Conservation (phyloP, 2,113 vertebrate genomes). For the Danio rerio region DNA sequence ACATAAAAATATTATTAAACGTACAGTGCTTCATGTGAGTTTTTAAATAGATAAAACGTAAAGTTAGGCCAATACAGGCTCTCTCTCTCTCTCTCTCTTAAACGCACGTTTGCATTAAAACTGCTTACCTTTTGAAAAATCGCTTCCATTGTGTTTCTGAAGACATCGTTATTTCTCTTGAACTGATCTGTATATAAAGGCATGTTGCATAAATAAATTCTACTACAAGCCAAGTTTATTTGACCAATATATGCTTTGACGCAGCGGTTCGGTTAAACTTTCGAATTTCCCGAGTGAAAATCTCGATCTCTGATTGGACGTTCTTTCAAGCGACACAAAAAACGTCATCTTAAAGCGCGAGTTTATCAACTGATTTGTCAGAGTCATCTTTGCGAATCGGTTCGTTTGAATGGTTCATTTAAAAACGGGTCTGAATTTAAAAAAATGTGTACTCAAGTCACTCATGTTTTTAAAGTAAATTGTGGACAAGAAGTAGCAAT, state of each 20-base stretch:
- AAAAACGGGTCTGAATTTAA: background rate
- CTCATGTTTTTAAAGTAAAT: too few species aligned
- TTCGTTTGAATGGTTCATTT: background rate
- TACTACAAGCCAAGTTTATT: background rate
- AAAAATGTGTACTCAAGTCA: too few species aligned
- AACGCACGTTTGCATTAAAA: background rate
- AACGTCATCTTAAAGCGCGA: conserved; percentile 31
- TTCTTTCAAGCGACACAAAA: background rate
- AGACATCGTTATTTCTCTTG: conserved; percentile 42
- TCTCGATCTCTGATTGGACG: conserved; percentile 35
- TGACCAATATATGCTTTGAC: background rate
- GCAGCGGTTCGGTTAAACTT: background rate
- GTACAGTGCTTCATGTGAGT: too few species aligned
- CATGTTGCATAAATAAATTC: background rate
- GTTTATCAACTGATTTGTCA: background rate
- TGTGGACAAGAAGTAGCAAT: too few species aligned
- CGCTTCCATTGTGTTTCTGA: conserved; percentile 58
- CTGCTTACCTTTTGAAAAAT: conserved; percentile 68
- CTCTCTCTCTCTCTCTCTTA: too few species aligned
- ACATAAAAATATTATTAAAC: too few species aligned
- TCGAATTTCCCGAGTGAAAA: conserved; percentile 17
- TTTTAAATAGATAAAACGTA: too few species aligned
- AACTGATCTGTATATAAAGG: background rate
- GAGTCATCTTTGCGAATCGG: background rate
- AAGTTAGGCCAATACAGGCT: too few species aligned